Conservation (phyloP, 2,113 vertebrate species). For the Ceuthmochares aereus region DNA sequence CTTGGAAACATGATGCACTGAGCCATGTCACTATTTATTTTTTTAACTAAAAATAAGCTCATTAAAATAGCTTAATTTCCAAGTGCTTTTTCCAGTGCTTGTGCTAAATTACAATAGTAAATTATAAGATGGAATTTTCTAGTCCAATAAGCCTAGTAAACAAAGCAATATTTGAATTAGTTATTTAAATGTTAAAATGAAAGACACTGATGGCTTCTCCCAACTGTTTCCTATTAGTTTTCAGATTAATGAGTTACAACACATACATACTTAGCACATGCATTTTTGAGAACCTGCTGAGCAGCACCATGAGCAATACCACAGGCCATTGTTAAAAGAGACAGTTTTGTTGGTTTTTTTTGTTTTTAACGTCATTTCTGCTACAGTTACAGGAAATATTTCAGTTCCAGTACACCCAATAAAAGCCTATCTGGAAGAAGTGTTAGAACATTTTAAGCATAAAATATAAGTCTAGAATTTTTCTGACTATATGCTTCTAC, state of each 20-base stretch:
- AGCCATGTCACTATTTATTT: neutral
- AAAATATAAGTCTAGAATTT: neutral
- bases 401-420: neutral
- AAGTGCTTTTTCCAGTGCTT: conserved; percentile 6
- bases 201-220: neutral
- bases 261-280: conserved; percentile 41
- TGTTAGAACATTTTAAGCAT: neutral
- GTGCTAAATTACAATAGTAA: neutral
- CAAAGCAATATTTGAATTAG: neutral
- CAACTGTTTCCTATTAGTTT: conserved; percentile 53
- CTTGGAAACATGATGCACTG: neutral
- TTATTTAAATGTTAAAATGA: conserved; percentile 37
- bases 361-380: conserved; percentile 34
- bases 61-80: neutral
- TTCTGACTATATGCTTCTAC: neutral
- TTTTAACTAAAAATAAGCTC: neutral
- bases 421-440: conserved; percentile 3
- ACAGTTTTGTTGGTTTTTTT: neutral
- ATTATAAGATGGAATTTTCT: conserved; percentile 23
- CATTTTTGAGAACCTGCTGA: conserved; percentile 30
- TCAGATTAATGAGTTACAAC: conserved; percentile 50
- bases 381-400: neutral
- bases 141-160: neutral
- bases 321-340: conserved; percentile 29
- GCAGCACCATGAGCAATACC: conserved; percentile 21